Evolutionary conservation across 2,888 invertebrate species (phyloP), one percentile per base, ranked within the genome.

Genomic region (Parascotia fuliginaria): DNA sequence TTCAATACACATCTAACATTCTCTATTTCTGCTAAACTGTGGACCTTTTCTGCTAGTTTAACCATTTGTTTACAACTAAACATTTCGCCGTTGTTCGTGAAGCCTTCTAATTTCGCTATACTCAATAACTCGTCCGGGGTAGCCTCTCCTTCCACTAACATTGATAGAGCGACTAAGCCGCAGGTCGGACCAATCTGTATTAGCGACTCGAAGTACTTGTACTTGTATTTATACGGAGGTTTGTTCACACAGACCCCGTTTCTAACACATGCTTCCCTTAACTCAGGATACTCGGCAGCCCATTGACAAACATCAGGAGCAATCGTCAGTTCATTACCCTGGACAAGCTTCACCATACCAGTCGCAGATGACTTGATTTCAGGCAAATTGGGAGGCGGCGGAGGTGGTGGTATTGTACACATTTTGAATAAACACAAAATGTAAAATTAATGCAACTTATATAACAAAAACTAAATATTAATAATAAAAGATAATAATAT

Each of bases 21-120:
- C 1, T 76, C 66, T 16, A 81, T 83, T 62, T 90, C 84, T 37
- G 90, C 87, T 60, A 93, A 83, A 42, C 81, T 87, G 46, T 95
- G 77, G 55, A 94, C 92, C 71, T 93, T 91, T 38, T 92, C 87
- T 0, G 95, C 93, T 48, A 96, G 81, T 56, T 93, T 86, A 5
- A 89, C 92, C 94, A 97, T 95, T 75, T 95, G 92, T 55, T 93
- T 92, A 19, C 95, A 96, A 83, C 96, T 96, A 73, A 97, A 96
- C 93, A 98, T 96, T 93, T 98, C 98, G 6, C 98, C 98, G 69
- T 97, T 95, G 64, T 94, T 94, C 2, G 96, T 96, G 71, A 93
- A 96, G 1, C 95, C 94, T 61, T 92, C 85, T 14, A 86, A 76
- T 78, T 93, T 93, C 0, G 97, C 96, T 61, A 93, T 90, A 51